Conservation (phyloP, 53 echinoderm and acorn worm genomes). For the Paracentrotus lividus region DNA sequence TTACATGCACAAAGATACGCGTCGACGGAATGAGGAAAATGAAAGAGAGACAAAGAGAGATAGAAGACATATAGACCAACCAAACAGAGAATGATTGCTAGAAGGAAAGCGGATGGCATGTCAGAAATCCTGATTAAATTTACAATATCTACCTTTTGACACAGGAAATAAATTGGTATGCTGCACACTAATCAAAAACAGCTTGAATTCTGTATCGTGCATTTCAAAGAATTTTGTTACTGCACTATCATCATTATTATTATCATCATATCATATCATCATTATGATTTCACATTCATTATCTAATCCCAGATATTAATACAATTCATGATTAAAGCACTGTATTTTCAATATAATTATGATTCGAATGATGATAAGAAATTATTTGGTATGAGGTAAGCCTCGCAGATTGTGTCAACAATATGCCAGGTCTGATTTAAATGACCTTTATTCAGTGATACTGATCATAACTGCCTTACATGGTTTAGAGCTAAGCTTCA, state of each 20-base stretch:
- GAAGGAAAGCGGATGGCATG: background rate
- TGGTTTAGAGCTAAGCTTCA: background rate
- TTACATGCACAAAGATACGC: too few species aligned
- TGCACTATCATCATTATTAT: too few species aligned
- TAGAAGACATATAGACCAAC: background rate
- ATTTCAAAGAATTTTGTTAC: background rate
- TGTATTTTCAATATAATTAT: too few species aligned
- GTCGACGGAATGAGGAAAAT: too few species aligned
- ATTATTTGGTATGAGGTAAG: background rate
- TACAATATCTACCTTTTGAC: background rate
- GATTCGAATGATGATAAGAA: too few species aligned
- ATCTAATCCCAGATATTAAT: too few species aligned
- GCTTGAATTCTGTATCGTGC: background rate
- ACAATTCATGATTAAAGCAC: too few species aligned
- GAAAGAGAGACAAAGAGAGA: too few species aligned
- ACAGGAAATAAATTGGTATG: background rate
- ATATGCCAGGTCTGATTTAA: background rate
- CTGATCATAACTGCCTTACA: too few species aligned
- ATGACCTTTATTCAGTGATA: too few species aligned
- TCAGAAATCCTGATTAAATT: background rate
- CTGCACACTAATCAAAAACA: background rate
- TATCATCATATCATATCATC: background rate
- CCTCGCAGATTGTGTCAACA: background rate
- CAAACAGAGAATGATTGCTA: background rate
- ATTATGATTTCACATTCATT: background rate